Percentiles rank a stretch among this genome's conserved stretches.
Conservation (phyloP, 2,888 invertebrate genomes). For the Poecilobothrus nobilitatus region DNA sequence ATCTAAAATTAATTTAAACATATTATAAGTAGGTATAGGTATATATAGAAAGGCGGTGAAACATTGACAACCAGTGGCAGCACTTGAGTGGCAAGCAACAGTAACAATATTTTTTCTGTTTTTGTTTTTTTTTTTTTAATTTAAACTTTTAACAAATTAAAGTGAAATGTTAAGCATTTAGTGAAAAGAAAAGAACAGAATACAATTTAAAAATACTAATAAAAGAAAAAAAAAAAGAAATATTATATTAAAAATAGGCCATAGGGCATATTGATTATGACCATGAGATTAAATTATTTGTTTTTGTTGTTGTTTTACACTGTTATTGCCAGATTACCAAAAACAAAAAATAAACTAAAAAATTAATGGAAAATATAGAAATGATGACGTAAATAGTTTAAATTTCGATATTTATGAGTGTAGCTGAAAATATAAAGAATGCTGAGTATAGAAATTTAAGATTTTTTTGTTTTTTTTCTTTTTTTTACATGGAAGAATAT, state of each 20-base stretch:
- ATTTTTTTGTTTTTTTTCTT: no score
- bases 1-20: not conserved
- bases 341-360: no score
- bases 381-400: not conserved
- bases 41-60: not conserved
- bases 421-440: no score
- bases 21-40: not conserved
- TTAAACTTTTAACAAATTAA: no score
- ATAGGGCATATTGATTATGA: not conserved
- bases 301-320: not conserved
- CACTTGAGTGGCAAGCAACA: not conserved
- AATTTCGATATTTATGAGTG: no score
- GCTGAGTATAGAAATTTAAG: no score
- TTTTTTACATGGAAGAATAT: no score
- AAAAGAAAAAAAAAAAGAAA: not conserved
- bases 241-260: not conserved
- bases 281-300: not conserved
- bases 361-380: no score
- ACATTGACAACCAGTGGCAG: not conserved
- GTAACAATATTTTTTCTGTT: not conserved
- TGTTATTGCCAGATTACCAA: no score
- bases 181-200: no score
- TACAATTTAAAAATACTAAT: no score
- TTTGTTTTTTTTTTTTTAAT: not conserved
- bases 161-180: no score